A percentile compares a stretch with the other conserved stretches of the same genome.
Evolutionary conservation across 2,888 invertebrate genomes (phyloP).

Genomic region (Acronicta aceris): DNA sequence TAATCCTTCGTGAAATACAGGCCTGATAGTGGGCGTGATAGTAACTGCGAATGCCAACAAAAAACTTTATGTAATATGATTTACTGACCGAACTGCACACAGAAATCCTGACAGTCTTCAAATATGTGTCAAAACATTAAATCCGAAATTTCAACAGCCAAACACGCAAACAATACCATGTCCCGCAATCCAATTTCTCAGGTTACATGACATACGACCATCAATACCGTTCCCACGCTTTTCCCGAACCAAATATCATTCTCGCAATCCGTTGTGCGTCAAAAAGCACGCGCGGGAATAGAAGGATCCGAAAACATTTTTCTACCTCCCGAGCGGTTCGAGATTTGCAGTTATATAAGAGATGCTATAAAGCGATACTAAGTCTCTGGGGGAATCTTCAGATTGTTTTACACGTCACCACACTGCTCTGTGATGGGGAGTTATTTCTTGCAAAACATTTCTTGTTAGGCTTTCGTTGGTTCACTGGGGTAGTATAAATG

Average conservation of each 20-base stretch:
- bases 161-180: conserved; percentile 2
- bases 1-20: too few species aligned
- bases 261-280: conserved; percentile 63
- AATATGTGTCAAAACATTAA: too few species aligned
- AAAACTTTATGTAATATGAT: too few species aligned
- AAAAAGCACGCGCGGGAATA: conserved; percentile 63
- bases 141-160: not conserved
- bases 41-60: too few species aligned
- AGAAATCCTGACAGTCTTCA: too few species aligned
- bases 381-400: conserved; percentile 56
- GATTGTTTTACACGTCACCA: conserved; percentile 58
- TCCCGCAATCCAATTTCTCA: conserved; percentile 25
- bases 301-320: conserved; percentile 57
- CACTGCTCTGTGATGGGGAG: conserved; percentile 53
- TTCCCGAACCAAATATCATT: conserved; percentile 54
- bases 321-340: conserved; percentile 48
- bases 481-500: not conserved
- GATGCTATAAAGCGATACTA: conserved; percentile 60
- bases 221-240: conserved; percentile 36
- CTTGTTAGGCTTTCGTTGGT: conserved; percentile 41
- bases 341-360: conserved; percentile 49
- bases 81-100: too few species aligned
- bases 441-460: conserved; percentile 56
- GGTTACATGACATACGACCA: conserved; percentile 25
- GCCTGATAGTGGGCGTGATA: too few species aligned